phyloP scores from a whole-genome alignment of 2,888 invertebrate genomes.

The Lymantria dispar region DNA sequence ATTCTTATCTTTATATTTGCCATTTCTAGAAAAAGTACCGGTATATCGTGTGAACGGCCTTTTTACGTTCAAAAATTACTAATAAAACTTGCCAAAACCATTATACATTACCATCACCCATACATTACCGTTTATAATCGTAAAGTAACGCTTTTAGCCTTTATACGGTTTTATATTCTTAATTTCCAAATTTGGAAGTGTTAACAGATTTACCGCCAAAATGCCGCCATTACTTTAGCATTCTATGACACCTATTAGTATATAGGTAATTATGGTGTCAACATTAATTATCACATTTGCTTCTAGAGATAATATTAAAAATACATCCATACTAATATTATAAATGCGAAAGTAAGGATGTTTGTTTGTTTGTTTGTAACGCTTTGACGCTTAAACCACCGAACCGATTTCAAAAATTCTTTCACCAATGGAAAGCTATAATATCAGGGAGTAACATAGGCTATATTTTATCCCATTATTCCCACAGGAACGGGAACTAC shows the following conservation, averaged over 20 bases:
- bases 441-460: no score
- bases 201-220: slow-evolving; percentile 8
- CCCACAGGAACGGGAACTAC: no score
- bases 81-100: slow-evolving; percentile 18
- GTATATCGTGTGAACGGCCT: slow-evolving; percentile 15
- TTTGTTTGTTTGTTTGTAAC: no score
- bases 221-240: slow-evolving; percentile 3
- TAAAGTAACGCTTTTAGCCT: slow-evolving; percentile 20
- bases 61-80: slow-evolving; percentile 17
- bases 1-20: slow-evolving; percentile 9
- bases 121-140: slow-evolving; percentile 22
- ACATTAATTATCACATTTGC: not conserved
- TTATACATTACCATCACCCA: no score
- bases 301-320: not conserved
- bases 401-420: no score
- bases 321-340: no score
- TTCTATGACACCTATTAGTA: slow-evolving; percentile 1
- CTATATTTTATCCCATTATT: no score
- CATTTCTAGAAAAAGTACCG: slow-evolving; percentile 14
- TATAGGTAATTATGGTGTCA: not conserved
- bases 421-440: no score
- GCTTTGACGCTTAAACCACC: no score
- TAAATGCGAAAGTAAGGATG: no score
- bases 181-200: slow-evolving; percentile 14
- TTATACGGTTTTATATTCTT: slow-evolving; percentile 24